phyloP scores from a whole-genome alignment of 2,113 vertebrate genomes.

The Neogale vison region DNA sequence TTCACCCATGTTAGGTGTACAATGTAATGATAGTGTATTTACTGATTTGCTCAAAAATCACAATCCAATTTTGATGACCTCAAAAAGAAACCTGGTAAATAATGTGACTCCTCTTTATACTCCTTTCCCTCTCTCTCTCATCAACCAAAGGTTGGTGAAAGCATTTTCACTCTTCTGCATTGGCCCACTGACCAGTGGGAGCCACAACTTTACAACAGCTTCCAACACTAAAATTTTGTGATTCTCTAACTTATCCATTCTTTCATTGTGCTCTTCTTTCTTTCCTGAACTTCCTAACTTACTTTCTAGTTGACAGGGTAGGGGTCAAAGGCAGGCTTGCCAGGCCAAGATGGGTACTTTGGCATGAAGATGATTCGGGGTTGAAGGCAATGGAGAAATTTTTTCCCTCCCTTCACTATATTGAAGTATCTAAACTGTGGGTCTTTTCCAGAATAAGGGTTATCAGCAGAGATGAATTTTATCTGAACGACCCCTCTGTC shows the following conservation, averaged over 20 bases:
- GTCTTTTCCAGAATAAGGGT: neutral
- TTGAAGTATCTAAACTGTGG: neutral
- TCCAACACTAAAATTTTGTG: neutral
- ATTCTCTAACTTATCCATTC: neutral
- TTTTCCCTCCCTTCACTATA: neutral
- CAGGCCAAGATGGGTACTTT: neutral
- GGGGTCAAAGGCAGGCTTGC: neutral
- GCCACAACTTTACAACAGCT: neutral
- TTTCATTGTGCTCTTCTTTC: neutral
- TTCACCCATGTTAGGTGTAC: neutral
- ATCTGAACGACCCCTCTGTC: neutral
- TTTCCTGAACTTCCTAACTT: neutral
- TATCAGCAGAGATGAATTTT: neutral
- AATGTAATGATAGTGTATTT: neutral
- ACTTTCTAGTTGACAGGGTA: neutral
- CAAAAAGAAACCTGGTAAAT: neutral
- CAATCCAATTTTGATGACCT: neutral
- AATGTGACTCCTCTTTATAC: neutral
- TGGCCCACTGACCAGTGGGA: neutral
- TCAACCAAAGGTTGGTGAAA: neutral
- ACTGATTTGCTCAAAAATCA: constrained; percentile 6
- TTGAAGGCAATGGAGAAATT: neutral
- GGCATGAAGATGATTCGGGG: neutral
- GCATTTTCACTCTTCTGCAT: neutral
- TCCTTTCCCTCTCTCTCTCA: neutral